Evolutionary conservation across 1,140 invertebrate genomes (phyloP).

Genomic region (Macrocentrus cingulum): DNA sequence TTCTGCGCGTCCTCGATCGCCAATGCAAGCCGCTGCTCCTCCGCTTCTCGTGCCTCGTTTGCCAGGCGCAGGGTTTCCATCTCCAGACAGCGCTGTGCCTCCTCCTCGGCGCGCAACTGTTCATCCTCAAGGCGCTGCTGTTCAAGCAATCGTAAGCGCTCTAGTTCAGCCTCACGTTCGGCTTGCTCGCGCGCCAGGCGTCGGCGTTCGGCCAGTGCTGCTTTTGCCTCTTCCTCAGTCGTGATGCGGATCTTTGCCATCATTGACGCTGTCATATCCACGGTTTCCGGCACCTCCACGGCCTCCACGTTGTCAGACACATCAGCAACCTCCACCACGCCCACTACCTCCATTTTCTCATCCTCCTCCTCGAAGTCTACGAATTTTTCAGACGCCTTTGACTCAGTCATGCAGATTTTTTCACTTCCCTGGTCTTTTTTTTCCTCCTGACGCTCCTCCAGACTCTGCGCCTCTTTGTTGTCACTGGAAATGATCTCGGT

Average conservation of each 20-base stretch:
- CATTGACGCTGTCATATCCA: conserved; percentile 68
- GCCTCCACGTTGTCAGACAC: conserved; percentile 43
- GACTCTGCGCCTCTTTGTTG: conserved; percentile 33
- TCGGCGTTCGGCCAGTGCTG: conserved; percentile 82
- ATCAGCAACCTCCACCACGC: conserved; percentile 23
- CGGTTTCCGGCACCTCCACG: neutral
- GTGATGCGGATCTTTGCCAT: conserved; percentile 73
- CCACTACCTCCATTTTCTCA: conserved; percentile 39
- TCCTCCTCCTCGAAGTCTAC: conserved; percentile 38
- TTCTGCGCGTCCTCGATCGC: conserved; percentile 68
- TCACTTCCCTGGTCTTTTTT: conserved; percentile 51
- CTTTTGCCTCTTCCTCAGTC: conserved; percentile 87
- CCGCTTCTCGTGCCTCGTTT: conserved; percentile 70
- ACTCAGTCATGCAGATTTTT: conserved; percentile 31
- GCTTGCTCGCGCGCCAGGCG: conserved; percentile 81
- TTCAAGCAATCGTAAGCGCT: conserved; percentile 73
- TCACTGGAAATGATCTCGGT: conserved; percentile 51
- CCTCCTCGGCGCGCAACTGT: conserved; percentile 75
- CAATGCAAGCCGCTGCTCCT: conserved; percentile 72
- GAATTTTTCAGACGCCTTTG: neutral
- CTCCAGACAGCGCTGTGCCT: conserved; percentile 75
- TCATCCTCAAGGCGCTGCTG: conserved; percentile 76
- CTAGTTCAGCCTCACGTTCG: conserved; percentile 81
- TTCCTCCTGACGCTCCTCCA: conserved; percentile 47
- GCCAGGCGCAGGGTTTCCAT: conserved; percentile 73